These are phyloP conservation scores for Lipotes vexillifer DNA, from an alignment of 2,113 vertebrate species.

Conservation along the genomic window DNA sequence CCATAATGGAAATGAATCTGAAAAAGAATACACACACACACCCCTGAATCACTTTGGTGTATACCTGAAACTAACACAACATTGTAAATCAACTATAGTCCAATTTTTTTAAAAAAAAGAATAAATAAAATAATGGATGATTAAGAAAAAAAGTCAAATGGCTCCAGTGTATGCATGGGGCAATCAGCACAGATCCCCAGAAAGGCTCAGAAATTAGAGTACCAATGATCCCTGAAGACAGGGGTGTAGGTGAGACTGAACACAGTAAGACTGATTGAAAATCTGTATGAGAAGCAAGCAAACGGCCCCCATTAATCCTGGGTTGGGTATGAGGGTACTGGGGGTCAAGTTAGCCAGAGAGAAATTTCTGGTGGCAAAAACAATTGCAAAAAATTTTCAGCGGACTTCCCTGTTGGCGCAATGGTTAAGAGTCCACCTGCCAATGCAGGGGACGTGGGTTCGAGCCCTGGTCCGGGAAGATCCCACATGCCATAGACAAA, in stretches of 20 bases:
- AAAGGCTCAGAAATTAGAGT: not conserved
- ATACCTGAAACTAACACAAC: not conserved
- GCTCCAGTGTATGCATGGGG: not conserved
- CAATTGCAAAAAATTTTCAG: not conserved
- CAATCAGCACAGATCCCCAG: not conserved
- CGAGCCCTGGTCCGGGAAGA: no score
- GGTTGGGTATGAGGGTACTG: not conserved
- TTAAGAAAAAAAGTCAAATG: not conserved
- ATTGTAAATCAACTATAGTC: not conserved
- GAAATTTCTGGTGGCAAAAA: not conserved
- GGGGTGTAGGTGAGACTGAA: not conserved
- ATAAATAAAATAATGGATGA: not conserved
- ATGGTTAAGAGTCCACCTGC: no score
- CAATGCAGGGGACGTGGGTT: no score
- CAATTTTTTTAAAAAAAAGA: not conserved
- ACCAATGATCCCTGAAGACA: not conserved
- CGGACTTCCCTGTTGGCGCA: no score
- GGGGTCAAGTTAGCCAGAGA: not conserved
- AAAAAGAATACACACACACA: not conserved
- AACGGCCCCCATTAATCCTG: not conserved
- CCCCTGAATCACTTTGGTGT: not conserved
- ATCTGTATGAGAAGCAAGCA: not conserved
- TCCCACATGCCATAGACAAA: no score
- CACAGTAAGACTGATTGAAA: not conserved
- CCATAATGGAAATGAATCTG: not conserved